Evolutionary conservation across 1,140 invertebrate genomes (phyloP).

Genomic region (Batillaria attramentaria): DNA sequence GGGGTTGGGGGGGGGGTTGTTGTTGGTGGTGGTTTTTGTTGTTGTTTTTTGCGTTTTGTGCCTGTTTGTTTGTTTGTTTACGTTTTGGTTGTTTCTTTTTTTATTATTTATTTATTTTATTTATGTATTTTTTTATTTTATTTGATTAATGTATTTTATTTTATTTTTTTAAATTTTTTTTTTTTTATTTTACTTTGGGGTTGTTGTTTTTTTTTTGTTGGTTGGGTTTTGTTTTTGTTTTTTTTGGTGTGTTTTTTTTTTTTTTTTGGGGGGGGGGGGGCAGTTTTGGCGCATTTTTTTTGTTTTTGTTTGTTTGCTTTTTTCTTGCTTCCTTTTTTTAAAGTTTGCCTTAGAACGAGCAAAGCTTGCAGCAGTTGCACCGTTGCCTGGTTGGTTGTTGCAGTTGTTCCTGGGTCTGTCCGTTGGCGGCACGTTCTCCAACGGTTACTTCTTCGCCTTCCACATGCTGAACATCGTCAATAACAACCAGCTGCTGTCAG

Average conservation of each 20-base stretch:
- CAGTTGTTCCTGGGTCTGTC: slow-evolving; percentile 69
- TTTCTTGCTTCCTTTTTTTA: neutral
- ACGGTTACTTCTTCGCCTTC: slow-evolving; percentile 72
- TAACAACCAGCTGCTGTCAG: slow-evolving; percentile 69
- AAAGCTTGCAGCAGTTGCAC: neutral
- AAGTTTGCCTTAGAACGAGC: neutral
- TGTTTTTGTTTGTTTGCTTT: neutral
- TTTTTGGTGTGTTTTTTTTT: neutral
- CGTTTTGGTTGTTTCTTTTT: too few relatives aligned
- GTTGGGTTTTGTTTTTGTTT: too few relatives aligned
- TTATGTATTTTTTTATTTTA: too few relatives aligned
- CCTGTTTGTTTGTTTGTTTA: too few relatives aligned
- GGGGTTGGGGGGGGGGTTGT: too few relatives aligned
- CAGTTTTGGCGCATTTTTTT: neutral
- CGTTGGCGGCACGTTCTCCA: slow-evolving; percentile 63
- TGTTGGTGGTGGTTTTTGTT: too few relatives aligned
- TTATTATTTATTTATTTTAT: too few relatives aligned
- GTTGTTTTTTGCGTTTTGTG: too few relatives aligned
- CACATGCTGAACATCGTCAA: slow-evolving; percentile 72
- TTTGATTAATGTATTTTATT: too few relatives aligned
- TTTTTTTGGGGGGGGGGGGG: neutral
- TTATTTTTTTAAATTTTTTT: too few relatives aligned
- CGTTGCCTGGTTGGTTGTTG: slow-evolving; percentile 21
- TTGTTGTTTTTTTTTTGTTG: too few relatives aligned
- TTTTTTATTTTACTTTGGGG: too few relatives aligned